Base-by-base conservation (phyloP, 2,888 invertebrate species). In the Vandiemenella viatica region DNA sequence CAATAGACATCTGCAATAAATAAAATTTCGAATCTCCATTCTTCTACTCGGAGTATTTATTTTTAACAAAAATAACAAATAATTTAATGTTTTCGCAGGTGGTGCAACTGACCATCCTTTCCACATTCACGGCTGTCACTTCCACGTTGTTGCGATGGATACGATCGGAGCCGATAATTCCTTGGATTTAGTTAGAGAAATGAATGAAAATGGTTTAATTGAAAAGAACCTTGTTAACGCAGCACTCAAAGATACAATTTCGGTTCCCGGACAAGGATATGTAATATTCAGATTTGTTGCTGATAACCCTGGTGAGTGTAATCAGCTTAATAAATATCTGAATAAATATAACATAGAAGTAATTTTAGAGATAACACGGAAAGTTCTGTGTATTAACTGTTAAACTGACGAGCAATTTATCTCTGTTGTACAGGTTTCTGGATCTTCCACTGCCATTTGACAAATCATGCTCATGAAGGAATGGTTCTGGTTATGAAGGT, bases 231-330 rank as follows among this genome's bases (percentile, higher is more conserved):
- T 68, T 13, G 46, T 55, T 10, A 51, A 56, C 44, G 63, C 68
- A 1, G 63, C 68, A 2, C 48, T 60, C 8, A 72, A 72, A 55
- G 73, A 73, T 55, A 70, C 67, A 1, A 58, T 70, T 15, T 63
- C 64, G 26, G 64, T 71, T 2, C 72, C 72, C 3, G 63, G 63
- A 43, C 66, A 66, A 22, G 72, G 72, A n/a, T 72, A 63, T 50
- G 61, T 63, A 0, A 61, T 71, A 5, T 49, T 72, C 5, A 59
- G 72, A 32, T 71, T 72, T 50, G 48, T 59, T 18, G 69, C 73
- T 6, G 52, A 62, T 21, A 73, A 72, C 57, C 68, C 69, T 56
- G 67, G 67, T 67, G 55, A 32, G 10, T 32, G 32, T n/a, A 32
- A 23, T 23, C 10, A 6, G 10, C 6, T 23, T 10, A 10, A 23